A percentile compares a stretch with the other conserved stretches of the same genome.
Conservation (phyloP, 2,888 invertebrate genomes). For the Busseola fusca region DNA sequence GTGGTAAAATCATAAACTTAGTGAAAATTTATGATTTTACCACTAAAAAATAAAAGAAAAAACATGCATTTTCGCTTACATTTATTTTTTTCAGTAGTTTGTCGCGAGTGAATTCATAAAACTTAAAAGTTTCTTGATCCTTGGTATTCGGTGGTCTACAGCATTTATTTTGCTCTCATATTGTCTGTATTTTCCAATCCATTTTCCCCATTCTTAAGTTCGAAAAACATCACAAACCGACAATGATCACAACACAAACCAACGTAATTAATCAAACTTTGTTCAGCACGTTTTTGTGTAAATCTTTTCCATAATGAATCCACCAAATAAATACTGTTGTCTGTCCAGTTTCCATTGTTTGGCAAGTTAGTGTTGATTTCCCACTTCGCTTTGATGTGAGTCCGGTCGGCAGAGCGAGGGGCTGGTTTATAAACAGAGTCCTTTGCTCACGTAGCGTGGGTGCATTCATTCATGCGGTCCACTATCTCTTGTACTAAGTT, state of each 20-base stretch:
- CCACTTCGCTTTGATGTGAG: conserved; percentile 82
- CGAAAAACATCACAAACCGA: conserved; percentile 15
- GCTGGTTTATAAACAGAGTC: conserved; percentile 74
- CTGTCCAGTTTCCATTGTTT: conserved; percentile 66
- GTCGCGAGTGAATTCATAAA: background rate
- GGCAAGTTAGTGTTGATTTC: conserved; percentile 79
- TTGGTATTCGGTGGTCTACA: background rate
- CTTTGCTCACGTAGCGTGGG: conserved; percentile 78
- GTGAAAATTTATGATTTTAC: no score
- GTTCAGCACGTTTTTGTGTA: conserved; percentile 40
- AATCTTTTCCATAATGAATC: conserved; percentile 53
- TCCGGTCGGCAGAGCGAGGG: conserved; percentile 69
- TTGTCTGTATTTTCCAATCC: background rate
- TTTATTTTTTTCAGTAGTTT: conserved; percentile 12
- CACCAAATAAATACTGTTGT: conserved; percentile 53
- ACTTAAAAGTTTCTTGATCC: background rate
- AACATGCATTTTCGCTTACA: conserved; percentile 16
- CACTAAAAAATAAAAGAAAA: no score
- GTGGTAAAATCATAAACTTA: background rate
- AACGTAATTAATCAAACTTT: conserved; percentile 36
- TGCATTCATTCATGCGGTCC: conserved; percentile 78
- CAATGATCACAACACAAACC: conserved; percentile 15
- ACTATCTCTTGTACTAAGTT: conserved; percentile 65
- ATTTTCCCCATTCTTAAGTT: background rate
- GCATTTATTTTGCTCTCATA: background rate